These are phyloP conservation scores for Ypsolopha scabrella DNA, from an alignment of 2,888 invertebrate species.

Conservation along the genomic window DNA sequence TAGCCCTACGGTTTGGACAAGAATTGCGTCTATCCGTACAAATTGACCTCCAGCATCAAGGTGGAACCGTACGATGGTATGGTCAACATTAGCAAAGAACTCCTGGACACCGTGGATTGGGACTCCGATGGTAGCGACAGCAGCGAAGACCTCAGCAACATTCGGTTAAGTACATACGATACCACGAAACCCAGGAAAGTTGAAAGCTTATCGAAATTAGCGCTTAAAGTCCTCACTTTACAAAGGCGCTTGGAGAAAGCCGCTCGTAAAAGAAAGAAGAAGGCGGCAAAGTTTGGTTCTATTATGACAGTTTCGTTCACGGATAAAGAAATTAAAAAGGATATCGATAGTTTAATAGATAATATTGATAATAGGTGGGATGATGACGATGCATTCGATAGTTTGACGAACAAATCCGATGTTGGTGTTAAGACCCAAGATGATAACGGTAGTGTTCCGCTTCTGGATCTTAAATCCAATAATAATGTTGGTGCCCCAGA, in stretches of 20 bases:
- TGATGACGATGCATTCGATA: slow-evolving; percentile 9
- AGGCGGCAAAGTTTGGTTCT: slow-evolving; percentile 17
- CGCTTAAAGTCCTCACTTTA: slow-evolving; percentile 41
- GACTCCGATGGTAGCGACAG: slow-evolving; percentile 29
- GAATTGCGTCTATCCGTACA: slow-evolving; percentile 36
- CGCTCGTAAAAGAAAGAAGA: slow-evolving; percentile 27
- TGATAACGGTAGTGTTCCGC: slow-evolving; percentile 3
- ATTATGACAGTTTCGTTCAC: slow-evolving; percentile 13
- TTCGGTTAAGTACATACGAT: slow-evolving; percentile 1
- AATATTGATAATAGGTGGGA: slow-evolving; percentile 16
- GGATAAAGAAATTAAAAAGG: slow-evolving; percentile 17
- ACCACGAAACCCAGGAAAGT: slow-evolving; percentile 11
- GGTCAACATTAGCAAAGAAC: slow-evolving; percentile 33
- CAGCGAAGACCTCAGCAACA: slow-evolving; percentile 8
- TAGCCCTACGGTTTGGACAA: slow-evolving; percentile 44
- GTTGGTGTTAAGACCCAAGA: slow-evolving; percentile 1
- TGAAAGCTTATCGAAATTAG: slow-evolving; percentile 24
- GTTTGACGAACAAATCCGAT: not conserved
- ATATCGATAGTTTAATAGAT: slow-evolving; percentile 29
- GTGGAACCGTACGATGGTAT: slow-evolving; percentile 27
- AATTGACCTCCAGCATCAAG: slow-evolving; percentile 20
- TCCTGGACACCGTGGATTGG: slow-evolving; percentile 36
- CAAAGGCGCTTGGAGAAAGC: slow-evolving; percentile 32
- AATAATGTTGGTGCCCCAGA: too few relatives aligned
- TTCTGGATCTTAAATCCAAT: too few relatives aligned